These are phyloP conservation scores for Chrysocyon brachyurus DNA, from an alignment of 2,797 vertebrate genomes.

Conservation along the genomic window DNA sequence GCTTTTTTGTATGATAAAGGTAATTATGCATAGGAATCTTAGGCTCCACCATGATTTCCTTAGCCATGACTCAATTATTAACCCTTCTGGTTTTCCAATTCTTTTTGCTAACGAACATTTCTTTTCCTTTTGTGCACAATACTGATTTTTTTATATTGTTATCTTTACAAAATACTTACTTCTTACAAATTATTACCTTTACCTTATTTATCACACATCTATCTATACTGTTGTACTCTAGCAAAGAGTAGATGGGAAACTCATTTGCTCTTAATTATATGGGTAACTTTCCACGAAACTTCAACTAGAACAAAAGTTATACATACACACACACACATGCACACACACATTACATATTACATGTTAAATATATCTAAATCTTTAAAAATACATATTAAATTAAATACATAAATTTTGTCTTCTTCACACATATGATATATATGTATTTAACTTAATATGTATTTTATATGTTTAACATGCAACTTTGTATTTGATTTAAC, in stretches of 20 bases:
- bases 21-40: background rate
- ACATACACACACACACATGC: background rate
- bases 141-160: background rate
- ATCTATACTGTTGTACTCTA: background rate
- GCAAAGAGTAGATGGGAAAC: background rate
- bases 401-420: background rate
- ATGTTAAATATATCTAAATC: background rate
- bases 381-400: background rate
- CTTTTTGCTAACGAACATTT: background rate
- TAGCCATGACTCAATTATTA: background rate
- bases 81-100: background rate
- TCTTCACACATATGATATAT: background rate
- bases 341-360: background rate
- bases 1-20: background rate
- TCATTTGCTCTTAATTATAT: background rate
- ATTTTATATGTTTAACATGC: background rate
- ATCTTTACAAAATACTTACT: background rate
- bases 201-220: background rate
- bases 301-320: background rate
- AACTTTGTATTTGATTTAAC: conserved; percentile 23
- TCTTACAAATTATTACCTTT: background rate
- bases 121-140: background rate
- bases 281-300: background rate
- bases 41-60: background rate
- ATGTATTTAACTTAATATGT: background rate